phyloP scores from a whole-genome alignment of 1,140 invertebrate species.

The Anastatus disparis region DNA sequence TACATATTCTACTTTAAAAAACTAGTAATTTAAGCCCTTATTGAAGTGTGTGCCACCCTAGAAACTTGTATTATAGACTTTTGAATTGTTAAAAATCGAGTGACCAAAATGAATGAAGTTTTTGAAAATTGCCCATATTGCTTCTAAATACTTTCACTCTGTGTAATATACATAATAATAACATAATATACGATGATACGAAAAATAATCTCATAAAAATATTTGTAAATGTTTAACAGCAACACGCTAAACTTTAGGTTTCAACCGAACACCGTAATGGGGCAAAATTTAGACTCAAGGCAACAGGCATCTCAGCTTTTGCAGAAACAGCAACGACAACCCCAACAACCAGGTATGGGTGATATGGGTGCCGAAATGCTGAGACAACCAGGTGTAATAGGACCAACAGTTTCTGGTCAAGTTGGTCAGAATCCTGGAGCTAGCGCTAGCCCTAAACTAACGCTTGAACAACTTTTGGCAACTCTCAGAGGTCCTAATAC shows the following conservation, averaged over 20 bases:
- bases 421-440: constrained; percentile 62
- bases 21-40: too few species aligned
- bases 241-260: constrained; percentile 36
- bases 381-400: constrained; percentile 61
- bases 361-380: constrained; percentile 61
- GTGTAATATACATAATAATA: too few species aligned
- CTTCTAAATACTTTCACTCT: too few species aligned
- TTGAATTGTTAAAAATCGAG: too few species aligned
- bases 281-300: constrained; percentile 60
- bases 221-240: constrained; percentile 7
- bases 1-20: too few species aligned
- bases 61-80: too few species aligned
- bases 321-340: constrained; percentile 60
- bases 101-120: too few species aligned
- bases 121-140: too few species aligned
- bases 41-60: too few species aligned
- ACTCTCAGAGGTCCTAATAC: constrained; percentile 88
- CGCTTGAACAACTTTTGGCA: constrained; percentile 89
- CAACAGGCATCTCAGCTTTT: constrained; percentile 65
- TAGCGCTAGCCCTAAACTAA: constrained; percentile 72
- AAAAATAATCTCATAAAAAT: too few species aligned
- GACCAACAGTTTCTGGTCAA: constrained; percentile 63
- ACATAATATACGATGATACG: too few species aligned
- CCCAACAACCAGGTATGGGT: constrained; percentile 58
- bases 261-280: constrained; percentile 56